These are phyloP conservation scores for Panulirus ornatus DNA, from an alignment of 1,140 invertebrate species.

Conservation along the genomic window DNA sequence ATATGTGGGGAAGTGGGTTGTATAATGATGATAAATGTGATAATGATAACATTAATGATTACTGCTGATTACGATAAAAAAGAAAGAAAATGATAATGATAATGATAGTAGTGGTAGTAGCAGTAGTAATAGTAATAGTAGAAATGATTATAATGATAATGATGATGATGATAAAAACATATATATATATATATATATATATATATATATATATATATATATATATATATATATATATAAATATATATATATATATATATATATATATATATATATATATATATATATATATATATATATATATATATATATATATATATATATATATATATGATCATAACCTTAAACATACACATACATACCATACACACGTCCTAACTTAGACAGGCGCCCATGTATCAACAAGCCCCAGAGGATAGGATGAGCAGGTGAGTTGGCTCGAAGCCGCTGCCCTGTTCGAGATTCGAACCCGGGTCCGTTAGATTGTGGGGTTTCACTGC, in stretches of 20 bases:
- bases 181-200: no score
- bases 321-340: background rate
- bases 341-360: background rate
- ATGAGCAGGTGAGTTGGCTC: no score
- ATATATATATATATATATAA: background rate
- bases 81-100: background rate
- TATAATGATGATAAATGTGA: background rate
- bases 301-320: background rate
- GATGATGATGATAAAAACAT: background rate
- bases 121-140: background rate
- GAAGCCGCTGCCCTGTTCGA: background rate
- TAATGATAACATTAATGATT: background rate
- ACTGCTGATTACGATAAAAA: background rate
- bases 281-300: background rate
- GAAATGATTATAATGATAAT: background rate
- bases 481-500: no score
- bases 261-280: background rate
- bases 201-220: no score
- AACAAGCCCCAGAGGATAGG: no score
- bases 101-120: background rate
- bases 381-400: no score
- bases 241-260: conserved; percentile 9
- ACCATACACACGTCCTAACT: background rate
- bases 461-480: no score
- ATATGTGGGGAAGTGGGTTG: no score